Evolutionary conservation across 2,888 invertebrate species (phyloP), one percentile per base, ranked within the genome.

Genomic region (Bembecia ichneumoniformis): DNA sequence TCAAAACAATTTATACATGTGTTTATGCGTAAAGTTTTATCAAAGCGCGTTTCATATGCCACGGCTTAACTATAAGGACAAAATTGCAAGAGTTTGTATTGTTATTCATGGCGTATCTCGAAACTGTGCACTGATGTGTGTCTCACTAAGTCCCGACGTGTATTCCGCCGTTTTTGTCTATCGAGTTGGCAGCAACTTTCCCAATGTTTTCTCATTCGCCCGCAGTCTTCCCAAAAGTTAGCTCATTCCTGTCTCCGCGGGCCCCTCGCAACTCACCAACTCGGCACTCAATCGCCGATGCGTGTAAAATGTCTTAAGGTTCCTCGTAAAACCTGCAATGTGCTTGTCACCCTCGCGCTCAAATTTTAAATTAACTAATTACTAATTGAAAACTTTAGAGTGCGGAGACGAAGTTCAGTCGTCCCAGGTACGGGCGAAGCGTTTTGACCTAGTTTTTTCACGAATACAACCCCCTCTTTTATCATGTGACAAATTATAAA

Each of bases 131-230:
- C 70, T 73, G 73, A 71, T 73, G 66, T 74, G 74, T 77, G 69
- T 69, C 71, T 60, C 67, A 66, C 69, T 77, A 74, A 81, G 71
- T 73, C 66, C 63, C 60, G 59, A 71, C 71, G 68, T 76, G 74
- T 73, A 75, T 79, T 77, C 71, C 66, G 73, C 62, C 74, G 72
- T 77, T 80, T 79, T 79, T 77, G 76, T 78, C 74, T 76, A 73
- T 76, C 73, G 74, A 55, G 73, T 79, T 73, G 74, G 71, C 69
- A 70, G 68, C 60, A 82, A 83, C 73, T 82, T 82, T 64, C 63
- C 66, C 72, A 75, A 82, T 82, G 79, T 83, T 81, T 84, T 78
- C 81, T 78, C 78, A 78, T 82, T 76, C 75, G 71, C 68, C 65
- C 71, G 71, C 71, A 71, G 71, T 75, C 68, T 75, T 75, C 65